phyloP scores from a whole-genome alignment of 1,140 invertebrate species.

The Macrocentrus cingulum region DNA sequence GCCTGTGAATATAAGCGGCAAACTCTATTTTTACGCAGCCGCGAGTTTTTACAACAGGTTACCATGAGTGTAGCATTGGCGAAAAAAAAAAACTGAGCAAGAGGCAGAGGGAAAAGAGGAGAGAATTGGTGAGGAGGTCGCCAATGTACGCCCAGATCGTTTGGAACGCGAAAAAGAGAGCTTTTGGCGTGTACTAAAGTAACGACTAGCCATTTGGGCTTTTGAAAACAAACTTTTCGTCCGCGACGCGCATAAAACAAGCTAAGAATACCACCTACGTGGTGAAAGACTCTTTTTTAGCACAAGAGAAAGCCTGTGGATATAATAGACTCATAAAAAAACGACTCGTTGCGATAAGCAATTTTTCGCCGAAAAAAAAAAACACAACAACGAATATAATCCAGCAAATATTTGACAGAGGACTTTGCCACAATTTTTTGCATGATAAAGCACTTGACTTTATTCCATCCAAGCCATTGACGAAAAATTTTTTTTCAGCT shows the following conservation, averaged over 20 bases:
- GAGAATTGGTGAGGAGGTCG: slow-evolving; percentile 17
- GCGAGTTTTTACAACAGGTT: slow-evolving; percentile 48
- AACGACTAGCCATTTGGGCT: slow-evolving; percentile 34
- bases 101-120: slow-evolving; percentile 31
- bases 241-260: slow-evolving; percentile 38
- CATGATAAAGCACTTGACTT: slow-evolving; percentile 16
- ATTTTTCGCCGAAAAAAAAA: slow-evolving; percentile 9
- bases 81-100: slow-evolving; percentile 27
- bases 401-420: slow-evolving; percentile 19
- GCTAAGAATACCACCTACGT: slow-evolving; percentile 46
- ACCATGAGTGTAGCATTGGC: slow-evolving; percentile 30
- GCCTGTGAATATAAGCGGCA: slow-evolving; percentile 24
- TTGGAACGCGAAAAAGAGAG: slow-evolving; percentile 23
- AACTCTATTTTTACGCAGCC: slow-evolving; percentile 49
- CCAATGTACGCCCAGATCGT: slow-evolving; percentile 2
- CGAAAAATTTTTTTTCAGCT: too few species aligned
- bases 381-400: slow-evolving; percentile 12
- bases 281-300: slow-evolving; percentile 12
- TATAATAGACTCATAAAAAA: slow-evolving; percentile 12
- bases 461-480: slow-evolving; percentile 1
- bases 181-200: slow-evolving; percentile 30
- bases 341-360: slow-evolving; percentile 13
- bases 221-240: slow-evolving; percentile 43
- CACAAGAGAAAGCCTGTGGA: slow-evolving; percentile 3
- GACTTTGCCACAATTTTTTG: slow-evolving; percentile 8